phyloP scores from a whole-genome alignment of 2,113 vertebrate species.

The Trichechus manatus region DNA sequence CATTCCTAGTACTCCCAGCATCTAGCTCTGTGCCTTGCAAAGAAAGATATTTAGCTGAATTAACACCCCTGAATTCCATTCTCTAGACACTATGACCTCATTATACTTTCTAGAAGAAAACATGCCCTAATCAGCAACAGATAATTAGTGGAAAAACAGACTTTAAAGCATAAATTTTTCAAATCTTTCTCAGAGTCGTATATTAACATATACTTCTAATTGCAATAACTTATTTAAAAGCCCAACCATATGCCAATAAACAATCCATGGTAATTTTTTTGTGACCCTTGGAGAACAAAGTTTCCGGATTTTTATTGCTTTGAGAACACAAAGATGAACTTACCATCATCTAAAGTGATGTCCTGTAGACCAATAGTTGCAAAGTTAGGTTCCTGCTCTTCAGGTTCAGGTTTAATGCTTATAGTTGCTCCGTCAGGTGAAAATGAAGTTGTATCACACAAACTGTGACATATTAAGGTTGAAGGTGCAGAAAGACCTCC shows the following conservation, averaged over 20 bases:
- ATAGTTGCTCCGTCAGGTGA: constrained; percentile 89
- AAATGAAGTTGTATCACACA: constrained; percentile 93
- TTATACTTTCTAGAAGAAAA: constrained; percentile 19
- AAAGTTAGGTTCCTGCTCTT: constrained; percentile 95
- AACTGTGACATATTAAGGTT: constrained; percentile 87
- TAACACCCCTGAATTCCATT: background rate
- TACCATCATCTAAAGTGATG: constrained; percentile 99
- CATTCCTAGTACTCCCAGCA: constrained; percentile 3
- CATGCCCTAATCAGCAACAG: background rate
- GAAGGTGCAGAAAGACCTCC: constrained; percentile 87
- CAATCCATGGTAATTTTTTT: background rate
- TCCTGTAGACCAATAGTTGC: constrained; percentile 97
- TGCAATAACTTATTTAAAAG: constrained; percentile 52
- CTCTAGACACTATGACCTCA: constrained; percentile 25
- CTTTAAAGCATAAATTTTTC: constrained; percentile 36
- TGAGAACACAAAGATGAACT: constrained; percentile 81
- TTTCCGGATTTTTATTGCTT: constrained; percentile 24
- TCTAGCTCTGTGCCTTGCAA: constrained; percentile 6
- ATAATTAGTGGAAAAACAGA: constrained; percentile 29
- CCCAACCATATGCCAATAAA: constrained; percentile 36
- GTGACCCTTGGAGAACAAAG: constrained; percentile 30
- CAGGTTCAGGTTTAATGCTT: constrained; percentile 96
- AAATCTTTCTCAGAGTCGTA: background rate
- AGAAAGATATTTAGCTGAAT: constrained; percentile 44
- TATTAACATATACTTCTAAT: constrained; percentile 28